Evolutionary conservation across 2,113 vertebrate genomes (phyloP), one percentile per base, ranked within the genome.

Genomic region (Nyctereutes procyonoides): DNA sequence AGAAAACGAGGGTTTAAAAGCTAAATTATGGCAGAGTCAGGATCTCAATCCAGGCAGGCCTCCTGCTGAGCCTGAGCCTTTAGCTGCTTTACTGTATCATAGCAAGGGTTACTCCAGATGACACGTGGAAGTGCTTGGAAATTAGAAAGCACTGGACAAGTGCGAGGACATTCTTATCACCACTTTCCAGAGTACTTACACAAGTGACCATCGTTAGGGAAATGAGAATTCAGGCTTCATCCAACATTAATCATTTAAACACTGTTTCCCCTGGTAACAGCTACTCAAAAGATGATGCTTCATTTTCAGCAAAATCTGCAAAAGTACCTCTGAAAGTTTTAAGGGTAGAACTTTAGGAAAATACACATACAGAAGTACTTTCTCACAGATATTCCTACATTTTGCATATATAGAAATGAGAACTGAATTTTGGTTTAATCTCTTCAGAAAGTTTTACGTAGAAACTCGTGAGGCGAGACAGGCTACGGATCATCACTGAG

Each of bases 91-190:
- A 51, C 8, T 60, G 35, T 28, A 67, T 35, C 48, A 0, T 26
- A 89, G 51, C 58, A 35, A 96, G 35, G 85, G 65, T 83, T 76
- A 82, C 67, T 88, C 53, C 83, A 67, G 67, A 76, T 67, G 67
- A 88, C 48, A 56, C 16, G 17, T 77, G 76, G 53, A 81, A 87
- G 65, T 53, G 35, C 90, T 82, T 53, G 56, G 92, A 91, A 88
- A 92, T 73, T 74, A 63, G 43, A 79, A 87, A 83, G 74, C 74
- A 88, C 84, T 74, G 67, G 71, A 88, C 84, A 87, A 81, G 51
- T 51, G 67, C 58, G 58, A 89, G 38, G 48, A 60, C 93, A 93
- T 76, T 83, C 88, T 96, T 93, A 96, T 60, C 51, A 58, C 30
- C 77, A 92, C 63, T 96, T 88, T 60, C 53, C 30, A 83, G 67